A percentile compares a stretch with the other conserved stretches of the same genome.
Conservation (phyloP, 2,113 vertebrate genomes). For the Bubalus kerabau region DNA sequence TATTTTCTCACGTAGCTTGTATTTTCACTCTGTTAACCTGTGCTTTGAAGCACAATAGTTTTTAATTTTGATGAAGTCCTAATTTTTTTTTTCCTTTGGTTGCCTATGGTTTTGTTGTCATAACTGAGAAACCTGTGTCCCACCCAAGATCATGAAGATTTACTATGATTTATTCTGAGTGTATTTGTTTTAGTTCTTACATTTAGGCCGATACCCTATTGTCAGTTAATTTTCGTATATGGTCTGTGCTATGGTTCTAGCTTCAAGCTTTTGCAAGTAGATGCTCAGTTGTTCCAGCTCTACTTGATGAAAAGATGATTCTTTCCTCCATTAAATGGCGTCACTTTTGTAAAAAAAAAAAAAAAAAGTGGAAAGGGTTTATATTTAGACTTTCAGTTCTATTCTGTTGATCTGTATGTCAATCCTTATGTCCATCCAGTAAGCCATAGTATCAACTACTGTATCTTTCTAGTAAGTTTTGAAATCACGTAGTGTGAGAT, state of each 20-base stretch:
- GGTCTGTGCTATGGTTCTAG: not conserved
- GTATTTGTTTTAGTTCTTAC: not conserved
- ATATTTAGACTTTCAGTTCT: not conserved
- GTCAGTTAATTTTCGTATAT: not conserved
- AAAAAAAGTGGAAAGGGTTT: not conserved
- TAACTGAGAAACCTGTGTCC: not conserved
- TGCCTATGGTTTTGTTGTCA: not conserved
- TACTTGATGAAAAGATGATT: not conserved
- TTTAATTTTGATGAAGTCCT: not conserved
- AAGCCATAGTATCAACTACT: not conserved
- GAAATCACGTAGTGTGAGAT: not conserved
- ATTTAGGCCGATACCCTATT: not conserved
- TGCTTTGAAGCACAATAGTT: not conserved
- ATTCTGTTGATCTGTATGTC: not conserved
- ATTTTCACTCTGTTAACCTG: not conserved
- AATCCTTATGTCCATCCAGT: not conserved
- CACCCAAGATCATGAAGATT: not conserved
- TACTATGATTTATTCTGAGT: not conserved
- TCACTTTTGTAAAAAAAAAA: not conserved
- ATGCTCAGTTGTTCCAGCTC: not conserved
- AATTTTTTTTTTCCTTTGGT: not conserved
- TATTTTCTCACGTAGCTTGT: not conserved
- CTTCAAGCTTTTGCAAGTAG: not conserved
- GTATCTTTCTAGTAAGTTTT: not conserved
- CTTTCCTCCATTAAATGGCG: not conserved